Evolutionary conservation across 2,888 invertebrate species (phyloP).

Genomic region (Hypomecis atomaria): DNA sequence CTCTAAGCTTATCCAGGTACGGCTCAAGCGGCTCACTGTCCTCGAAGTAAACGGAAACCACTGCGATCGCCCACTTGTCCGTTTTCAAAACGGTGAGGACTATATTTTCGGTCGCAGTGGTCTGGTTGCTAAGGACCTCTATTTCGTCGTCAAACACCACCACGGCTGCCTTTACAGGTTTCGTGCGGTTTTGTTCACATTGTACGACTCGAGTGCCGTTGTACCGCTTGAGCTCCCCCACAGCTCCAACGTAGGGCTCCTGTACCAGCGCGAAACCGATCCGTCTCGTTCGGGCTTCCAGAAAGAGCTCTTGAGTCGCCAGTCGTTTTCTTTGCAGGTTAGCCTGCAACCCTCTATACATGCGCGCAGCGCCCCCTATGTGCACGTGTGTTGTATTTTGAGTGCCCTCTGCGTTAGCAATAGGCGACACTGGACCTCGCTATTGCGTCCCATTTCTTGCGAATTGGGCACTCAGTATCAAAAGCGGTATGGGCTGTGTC

Average conservation of each 20-base stretch:
- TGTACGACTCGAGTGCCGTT: not conserved
- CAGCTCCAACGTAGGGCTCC: no score
- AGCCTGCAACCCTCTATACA: no score
- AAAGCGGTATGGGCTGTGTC: no score
- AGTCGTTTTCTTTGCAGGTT: not conserved
- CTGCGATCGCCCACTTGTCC: not conserved
- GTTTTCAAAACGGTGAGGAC: not conserved
- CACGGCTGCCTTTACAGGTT: conserved; percentile 13
- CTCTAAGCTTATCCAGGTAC: not conserved
- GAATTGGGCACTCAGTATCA: no score
- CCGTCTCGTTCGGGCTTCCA: conserved; percentile 3
- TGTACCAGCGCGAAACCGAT: conserved; percentile 1
- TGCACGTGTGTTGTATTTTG: no score
- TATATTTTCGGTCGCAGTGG: not conserved
- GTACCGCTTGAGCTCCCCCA: conserved; percentile 1
- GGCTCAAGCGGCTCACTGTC: conserved; percentile 2
- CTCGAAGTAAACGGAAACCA: conserved; percentile 5
- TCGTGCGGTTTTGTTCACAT: not conserved
- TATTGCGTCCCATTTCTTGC: no score
- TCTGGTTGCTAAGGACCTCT: not conserved
- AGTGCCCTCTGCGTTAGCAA: no score
- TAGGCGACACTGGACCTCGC: no score
- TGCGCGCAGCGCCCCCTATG: no score
- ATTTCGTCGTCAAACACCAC: conserved; percentile 9
- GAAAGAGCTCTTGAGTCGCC: conserved; percentile 9